Evolutionary conservation across 2,797 vertebrate species (phyloP), one percentile per base, ranked within the genome.

Genomic region (Crocodylus rhombifer): DNA sequence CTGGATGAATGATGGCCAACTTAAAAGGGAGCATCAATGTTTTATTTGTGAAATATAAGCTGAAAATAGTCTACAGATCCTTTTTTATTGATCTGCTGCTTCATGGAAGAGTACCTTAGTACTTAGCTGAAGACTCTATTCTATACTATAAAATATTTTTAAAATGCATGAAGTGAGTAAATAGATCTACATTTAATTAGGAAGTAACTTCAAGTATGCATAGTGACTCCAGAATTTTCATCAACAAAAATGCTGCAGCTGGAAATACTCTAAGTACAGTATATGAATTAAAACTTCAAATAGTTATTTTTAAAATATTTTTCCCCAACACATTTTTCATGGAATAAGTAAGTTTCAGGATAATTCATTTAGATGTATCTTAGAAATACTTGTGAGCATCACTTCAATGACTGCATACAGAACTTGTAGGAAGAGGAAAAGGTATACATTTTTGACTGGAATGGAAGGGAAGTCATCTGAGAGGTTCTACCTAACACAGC

Each of bases 21-120:
- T 99, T 99, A 98, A 98, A 98, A 99, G 98, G 98, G 98, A 98
- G 97, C 99, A 99, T 99, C 99, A 99, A 99, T 99, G 99, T 99
- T 99, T 99, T 99, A 99, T 99, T 99, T 99, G 98, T 98, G 98
- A 99, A 99, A 99, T 98, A 98, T 99, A 99, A 98, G 98, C 97
- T 97, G 95, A 96, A 96, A 97, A 97, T 95, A 96, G 95, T 96
- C 96, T 97, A 95, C 91, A 96, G 95, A 97, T 97, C 92, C 25
- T 87, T 96, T 94, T 97, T 97, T 97, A 97, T 97, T 94, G 97
- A 97, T 97, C 91, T 90, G 84, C 74, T 92, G 33, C 58, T 94
- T 87, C 94, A 92, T 93, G 69, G 85, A 93, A 93, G 95, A 69
- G 78, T 90, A 87, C 85, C 91, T 84, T 67, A 94, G 77, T 91